A percentile compares a stretch with the other conserved stretches of the same genome.
These are phyloP conservation scores for Himalopsyche tibetana DNA, from an alignment of 2,888 invertebrate genomes.

Conservation along the genomic window DNA sequence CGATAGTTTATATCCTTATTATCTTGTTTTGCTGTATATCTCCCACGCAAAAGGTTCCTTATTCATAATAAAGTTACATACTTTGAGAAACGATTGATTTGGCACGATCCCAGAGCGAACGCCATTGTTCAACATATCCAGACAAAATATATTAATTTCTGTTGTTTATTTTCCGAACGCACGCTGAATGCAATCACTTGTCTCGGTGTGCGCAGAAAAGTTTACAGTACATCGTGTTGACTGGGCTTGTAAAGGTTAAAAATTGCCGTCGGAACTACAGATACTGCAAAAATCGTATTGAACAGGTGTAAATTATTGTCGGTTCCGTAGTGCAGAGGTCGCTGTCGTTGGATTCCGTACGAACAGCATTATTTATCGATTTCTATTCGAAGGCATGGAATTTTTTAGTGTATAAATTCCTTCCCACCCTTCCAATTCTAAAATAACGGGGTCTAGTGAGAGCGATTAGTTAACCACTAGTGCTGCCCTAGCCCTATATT, in stretches of 20 bases:
- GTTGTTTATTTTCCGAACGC: slow-evolving; percentile 12
- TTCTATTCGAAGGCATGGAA: too few relatives aligned
- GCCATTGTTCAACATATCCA: slow-evolving; percentile 32
- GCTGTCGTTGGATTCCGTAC: too few relatives aligned
- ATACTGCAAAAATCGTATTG: neutral
- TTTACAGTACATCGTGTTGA: slow-evolving; percentile 17
- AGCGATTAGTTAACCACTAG: too few relatives aligned
- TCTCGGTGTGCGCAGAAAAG: neutral
- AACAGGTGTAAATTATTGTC: too few relatives aligned
- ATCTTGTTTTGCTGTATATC: too few relatives aligned
- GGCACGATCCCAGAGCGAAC: neutral
- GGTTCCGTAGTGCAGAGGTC: too few relatives aligned
- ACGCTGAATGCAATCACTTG: neutral
- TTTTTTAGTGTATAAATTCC: too few relatives aligned
- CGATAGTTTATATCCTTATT: too few relatives aligned
- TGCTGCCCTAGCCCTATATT: too few relatives aligned
- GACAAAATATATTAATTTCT: neutral
- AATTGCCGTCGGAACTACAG: neutral
- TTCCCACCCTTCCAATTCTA: too few relatives aligned
- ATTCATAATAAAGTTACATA: neutral
- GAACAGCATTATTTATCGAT: too few relatives aligned
- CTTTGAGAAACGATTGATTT: slow-evolving; percentile 32
- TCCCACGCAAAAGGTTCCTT: neutral
- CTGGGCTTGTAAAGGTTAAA: neutral
- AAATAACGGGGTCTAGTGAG: too few relatives aligned